Evolutionary conservation across 2,888 invertebrate genomes (phyloP), one percentile per base, ranked within the genome.

Genomic region (Yponomeuta plumbellus): DNA sequence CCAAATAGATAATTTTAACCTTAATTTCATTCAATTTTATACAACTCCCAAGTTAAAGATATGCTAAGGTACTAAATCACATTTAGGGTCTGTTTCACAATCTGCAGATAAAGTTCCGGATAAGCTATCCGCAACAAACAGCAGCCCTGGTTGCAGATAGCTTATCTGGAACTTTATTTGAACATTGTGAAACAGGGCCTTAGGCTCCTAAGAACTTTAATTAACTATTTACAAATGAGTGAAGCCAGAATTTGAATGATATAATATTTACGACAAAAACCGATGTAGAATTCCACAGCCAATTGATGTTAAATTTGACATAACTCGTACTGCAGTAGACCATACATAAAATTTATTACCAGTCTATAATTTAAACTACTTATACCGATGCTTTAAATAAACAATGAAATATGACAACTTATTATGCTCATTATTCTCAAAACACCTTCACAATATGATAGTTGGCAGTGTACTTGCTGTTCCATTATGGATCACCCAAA

Each of bases 61-160:
- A 83, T 80, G 79, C 80, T 81, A 81, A 74, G 76, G 74, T 77
- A 78, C 77, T 81, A 80, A 76, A 82, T 80, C 81, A 81, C 80
- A 79, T 74, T 71, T 78, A n/a, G n/a, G n/a, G n/a, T n/a, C n/a
- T n/a, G n/a, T n/a, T n/a, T n/a, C n/a, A n/a, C n/a, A n/a, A n/a
- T n/a, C n/a, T n/a, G n/a, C n/a, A n/a, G n/a, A n/a, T n/a, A n/a
- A n/a, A n/a, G n/a, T n/a, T n/a, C n/a, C n/a, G n/a, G n/a, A n/a
- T n/a, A n/a, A n/a, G n/a, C n/a, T n/a, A n/a, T n/a, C n/a, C n/a
- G n/a, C n/a, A n/a, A n/a, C n/a, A n/a, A n/a, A n/a, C n/a, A n/a
- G n/a, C n/a, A n/a, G n/a, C n/a, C n/a, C n/a, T n/a, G n/a, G n/a
- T n/a, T n/a, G n/a, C n/a, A n/a, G n/a, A n/a, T n/a, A n/a, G n/a